These are phyloP conservation scores for Microcebus tavaratra DNA, from an alignment of 2,113 vertebrate species.

Conservation along the genomic window DNA sequence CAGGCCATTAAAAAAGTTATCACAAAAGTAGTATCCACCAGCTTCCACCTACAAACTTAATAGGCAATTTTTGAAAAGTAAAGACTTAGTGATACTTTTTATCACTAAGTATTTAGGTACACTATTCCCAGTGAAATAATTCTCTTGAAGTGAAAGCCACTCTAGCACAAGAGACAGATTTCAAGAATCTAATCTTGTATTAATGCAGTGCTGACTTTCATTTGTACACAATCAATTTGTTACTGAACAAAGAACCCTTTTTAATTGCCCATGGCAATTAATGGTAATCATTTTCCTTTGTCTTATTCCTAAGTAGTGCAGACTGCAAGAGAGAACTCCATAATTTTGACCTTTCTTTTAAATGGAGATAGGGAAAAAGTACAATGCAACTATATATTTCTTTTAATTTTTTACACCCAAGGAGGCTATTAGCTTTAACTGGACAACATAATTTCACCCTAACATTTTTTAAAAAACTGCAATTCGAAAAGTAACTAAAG, in stretches of 20 bases:
- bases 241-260: constrained; percentile 74
- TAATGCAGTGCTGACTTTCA: constrained; percentile 59
- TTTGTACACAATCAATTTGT: constrained; percentile 76
- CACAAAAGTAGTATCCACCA: constrained; percentile 2
- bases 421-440: background rate
- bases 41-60: background rate
- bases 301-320: constrained; percentile 45
- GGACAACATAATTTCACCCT: background rate
- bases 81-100: constrained; percentile 37
- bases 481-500: background rate
- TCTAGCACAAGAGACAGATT: constrained; percentile 38
- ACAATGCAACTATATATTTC: background rate
- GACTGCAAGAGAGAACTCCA: constrained; percentile 15
- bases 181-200: constrained; percentile 61
- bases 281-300: constrained; percentile 66
- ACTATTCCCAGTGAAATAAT: background rate
- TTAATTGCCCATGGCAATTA: constrained; percentile 73
- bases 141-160: constrained; percentile 28
- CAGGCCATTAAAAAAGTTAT: constrained; percentile 37
- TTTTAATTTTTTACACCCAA: background rate
- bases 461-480: background rate
- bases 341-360: constrained; percentile 52
- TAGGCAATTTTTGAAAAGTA: background rate
- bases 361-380: background rate
- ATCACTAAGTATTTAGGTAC: background rate